These are phyloP conservation scores for Caradrina kadenii DNA, from an alignment of 2,888 invertebrate species.

Conservation along the genomic window DNA sequence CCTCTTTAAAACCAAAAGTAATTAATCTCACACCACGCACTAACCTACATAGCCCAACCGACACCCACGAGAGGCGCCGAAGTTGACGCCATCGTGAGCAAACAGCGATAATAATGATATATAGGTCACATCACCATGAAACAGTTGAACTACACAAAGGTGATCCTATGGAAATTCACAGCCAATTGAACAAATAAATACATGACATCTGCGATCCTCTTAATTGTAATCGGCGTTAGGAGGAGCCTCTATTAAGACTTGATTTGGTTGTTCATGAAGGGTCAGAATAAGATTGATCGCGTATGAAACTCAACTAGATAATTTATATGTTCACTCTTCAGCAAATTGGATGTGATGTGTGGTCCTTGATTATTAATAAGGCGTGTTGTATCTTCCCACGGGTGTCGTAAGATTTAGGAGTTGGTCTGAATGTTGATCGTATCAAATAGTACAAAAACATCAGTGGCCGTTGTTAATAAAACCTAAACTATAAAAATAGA, in stretches of 20 bases:
- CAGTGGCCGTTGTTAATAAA: too few species aligned
- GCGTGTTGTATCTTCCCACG: slow-evolving; percentile 28
- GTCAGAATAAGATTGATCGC: slow-evolving; percentile 59
- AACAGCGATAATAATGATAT: slow-evolving; percentile 74
- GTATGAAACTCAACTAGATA: slow-evolving; percentile 45
- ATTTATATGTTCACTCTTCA: slow-evolving; percentile 44
- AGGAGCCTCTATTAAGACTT: slow-evolving; percentile 52
- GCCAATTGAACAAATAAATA: slow-evolving; percentile 71
- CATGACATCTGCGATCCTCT: slow-evolving; percentile 63
- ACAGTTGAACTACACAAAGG: slow-evolving; percentile 54
- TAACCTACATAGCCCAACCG: slow-evolving; percentile 67
- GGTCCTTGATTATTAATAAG: slow-evolving; percentile 42
- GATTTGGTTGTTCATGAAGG: slow-evolving; percentile 56
- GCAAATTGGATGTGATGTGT: slow-evolving; percentile 46
- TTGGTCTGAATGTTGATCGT: background rate
- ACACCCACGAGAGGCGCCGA: slow-evolving; percentile 75
- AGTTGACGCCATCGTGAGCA: slow-evolving; percentile 79
- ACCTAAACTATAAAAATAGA: background rate
- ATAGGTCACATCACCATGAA: slow-evolving; percentile 72
- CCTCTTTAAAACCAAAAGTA: slow-evolving; percentile 3
- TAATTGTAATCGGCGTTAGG: slow-evolving; percentile 61
- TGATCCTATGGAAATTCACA: slow-evolving; percentile 63
- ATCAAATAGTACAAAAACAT: background rate
- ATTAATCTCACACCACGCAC: slow-evolving; percentile 60
- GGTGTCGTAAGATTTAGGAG: slow-evolving; percentile 19